Conservation (phyloP, 2,797 vertebrate genomes). For the Anguilla obscura region DNA sequence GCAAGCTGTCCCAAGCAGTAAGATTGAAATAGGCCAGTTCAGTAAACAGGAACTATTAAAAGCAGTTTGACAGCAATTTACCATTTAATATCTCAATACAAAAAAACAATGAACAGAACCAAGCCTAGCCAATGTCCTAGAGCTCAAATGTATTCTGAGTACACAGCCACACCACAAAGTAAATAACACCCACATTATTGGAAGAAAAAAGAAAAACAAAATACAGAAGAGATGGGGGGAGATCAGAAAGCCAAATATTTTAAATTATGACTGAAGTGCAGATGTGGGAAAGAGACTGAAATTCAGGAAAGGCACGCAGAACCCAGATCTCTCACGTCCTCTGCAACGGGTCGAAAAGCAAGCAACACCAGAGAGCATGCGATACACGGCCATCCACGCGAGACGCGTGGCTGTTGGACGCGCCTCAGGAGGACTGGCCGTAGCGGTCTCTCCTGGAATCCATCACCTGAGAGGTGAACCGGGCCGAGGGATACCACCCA, state of each 20-base stretch:
- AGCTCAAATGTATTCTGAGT: neutral
- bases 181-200: neutral
- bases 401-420: neutral
- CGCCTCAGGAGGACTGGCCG: neutral
- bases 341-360: too few species aligned
- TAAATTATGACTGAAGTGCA: neutral
- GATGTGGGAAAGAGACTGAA: constrained; percentile 37
- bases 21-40: neutral
- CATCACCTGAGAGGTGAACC: neutral
- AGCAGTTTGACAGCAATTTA: neutral
- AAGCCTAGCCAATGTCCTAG: neutral
- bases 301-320: neutral
- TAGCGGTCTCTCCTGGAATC: constrained; percentile 7
- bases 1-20: neutral
- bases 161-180: neutral
- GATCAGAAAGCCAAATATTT: too few species aligned
- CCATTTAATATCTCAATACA: neutral
- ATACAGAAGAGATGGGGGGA: too few species aligned
- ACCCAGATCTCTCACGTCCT: too few species aligned
- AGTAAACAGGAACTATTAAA: neutral
- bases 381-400: too few species aligned
- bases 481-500: neutral
- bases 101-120: neutral
- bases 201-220: neutral
- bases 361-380: too few species aligned